phyloP scores from a whole-genome alignment of 2,797 vertebrate species.

The Cuniculus paca region DNA sequence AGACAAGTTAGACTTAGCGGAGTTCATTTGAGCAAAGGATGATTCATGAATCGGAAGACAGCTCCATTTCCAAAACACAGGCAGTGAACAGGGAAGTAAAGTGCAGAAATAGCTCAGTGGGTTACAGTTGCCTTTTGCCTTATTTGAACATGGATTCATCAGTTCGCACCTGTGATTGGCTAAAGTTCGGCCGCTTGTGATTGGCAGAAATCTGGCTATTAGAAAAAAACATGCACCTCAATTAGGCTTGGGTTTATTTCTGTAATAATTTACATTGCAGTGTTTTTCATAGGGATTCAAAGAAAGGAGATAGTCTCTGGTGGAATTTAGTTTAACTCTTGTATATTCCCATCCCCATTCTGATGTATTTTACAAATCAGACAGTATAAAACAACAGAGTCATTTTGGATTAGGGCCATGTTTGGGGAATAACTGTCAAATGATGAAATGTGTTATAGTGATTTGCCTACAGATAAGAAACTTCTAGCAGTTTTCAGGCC shows the following conservation, averaged over 20 bases:
- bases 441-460: not conserved
- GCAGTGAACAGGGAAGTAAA: not conserved
- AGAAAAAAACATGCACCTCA: not conserved
- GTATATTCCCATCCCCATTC: too few relatives aligned
- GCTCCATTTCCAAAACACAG: not conserved
- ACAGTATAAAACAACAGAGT: not conserved
- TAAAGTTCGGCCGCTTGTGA: not conserved
- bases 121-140: not conserved
- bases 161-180: not conserved
- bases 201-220: not conserved
- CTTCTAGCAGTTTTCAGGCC: not conserved
- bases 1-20: not conserved
- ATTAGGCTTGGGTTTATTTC: not conserved
- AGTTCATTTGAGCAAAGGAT: not conserved
- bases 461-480: not conserved
- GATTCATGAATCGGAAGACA: not conserved
- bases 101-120: not conserved
- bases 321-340: not conserved
- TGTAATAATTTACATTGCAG: not conserved
- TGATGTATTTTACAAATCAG: constrained; percentile 4
- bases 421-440: constrained; percentile 27
- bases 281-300: not conserved
- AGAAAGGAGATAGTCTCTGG: not conserved
- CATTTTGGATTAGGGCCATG: not conserved
- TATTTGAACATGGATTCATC: not conserved